Evolutionary conservation across 2,888 invertebrate genomes (phyloP).

Genomic region (Chaitophorus viminalis): DNA sequence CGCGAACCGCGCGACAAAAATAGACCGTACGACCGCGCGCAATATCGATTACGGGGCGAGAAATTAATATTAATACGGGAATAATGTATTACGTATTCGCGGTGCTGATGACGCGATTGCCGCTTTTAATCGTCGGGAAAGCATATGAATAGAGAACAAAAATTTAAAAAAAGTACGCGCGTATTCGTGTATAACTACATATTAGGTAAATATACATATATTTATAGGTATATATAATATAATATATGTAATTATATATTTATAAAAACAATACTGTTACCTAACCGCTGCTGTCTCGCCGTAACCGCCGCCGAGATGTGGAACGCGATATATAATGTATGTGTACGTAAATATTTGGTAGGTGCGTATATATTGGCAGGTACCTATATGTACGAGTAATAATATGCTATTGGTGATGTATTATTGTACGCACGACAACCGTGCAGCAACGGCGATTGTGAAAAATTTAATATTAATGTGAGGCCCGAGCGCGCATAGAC

Average conservation of each 20-base stretch:
- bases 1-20: not conserved
- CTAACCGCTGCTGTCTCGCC: not conserved
- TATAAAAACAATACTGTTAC: not conserved
- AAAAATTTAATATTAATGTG: not conserved
- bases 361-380: not conserved
- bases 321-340: not conserved
- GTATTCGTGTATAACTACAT: not conserved
- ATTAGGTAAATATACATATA: not conserved
- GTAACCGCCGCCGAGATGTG: not conserved
- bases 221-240: too few species aligned
- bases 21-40: not conserved
- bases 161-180: not conserved
- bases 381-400: not conserved
- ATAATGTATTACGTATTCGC: not conserved
- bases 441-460: not conserved
- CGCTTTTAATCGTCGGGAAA: too few species aligned
- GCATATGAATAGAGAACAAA: too few species aligned
- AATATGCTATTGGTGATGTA: not conserved
- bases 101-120: not conserved
- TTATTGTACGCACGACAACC: not conserved
- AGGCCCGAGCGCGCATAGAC: not conserved
- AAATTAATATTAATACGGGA: not conserved
- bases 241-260: too few species aligned
- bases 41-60: not conserved
- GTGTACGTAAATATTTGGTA: not conserved